Evolutionary conservation across 2,113 vertebrate genomes (phyloP).

Genomic region (Neogale vison): DNA sequence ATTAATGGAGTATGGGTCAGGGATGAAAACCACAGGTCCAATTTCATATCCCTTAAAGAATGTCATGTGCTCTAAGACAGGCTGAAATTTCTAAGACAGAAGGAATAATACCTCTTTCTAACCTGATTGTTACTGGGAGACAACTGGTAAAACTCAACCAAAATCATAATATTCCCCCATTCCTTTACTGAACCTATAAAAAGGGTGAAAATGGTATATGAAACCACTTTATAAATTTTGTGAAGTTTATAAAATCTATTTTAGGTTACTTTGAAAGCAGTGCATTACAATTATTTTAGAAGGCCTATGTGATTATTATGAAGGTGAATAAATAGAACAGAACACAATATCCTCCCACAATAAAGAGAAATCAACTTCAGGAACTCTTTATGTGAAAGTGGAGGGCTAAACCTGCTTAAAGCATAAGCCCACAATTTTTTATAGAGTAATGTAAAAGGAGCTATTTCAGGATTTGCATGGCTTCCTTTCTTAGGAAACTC

Average conservation of each 20-base stretch:
- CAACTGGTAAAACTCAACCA: not conserved
- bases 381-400: not conserved
- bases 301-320: not conserved
- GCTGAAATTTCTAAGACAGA: not conserved
- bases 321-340: slow-evolving; percentile 51
- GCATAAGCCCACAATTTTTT: not conserved
- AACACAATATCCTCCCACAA: not conserved
- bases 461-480: not conserved
- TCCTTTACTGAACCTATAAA: not conserved
- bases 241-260: slow-evolving; percentile 40
- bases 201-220: not conserved
- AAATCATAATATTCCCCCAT: not conserved
- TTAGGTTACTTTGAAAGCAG: slow-evolving; percentile 16
- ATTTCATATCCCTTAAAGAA: not conserved
- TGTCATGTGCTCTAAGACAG: not conserved
- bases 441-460: not conserved
- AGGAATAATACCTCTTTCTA: not conserved
- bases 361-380: slow-evolving; percentile 13
- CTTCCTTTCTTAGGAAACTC: slow-evolving; percentile 43
- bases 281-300: not conserved
- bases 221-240: not conserved
- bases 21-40: not conserved
- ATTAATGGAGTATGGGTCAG: not conserved
- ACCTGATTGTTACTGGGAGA: not conserved
- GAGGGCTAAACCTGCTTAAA: not conserved